Conservation (phyloP, 2,888 invertebrate genomes). For the Meandrusa payeni region DNA sequence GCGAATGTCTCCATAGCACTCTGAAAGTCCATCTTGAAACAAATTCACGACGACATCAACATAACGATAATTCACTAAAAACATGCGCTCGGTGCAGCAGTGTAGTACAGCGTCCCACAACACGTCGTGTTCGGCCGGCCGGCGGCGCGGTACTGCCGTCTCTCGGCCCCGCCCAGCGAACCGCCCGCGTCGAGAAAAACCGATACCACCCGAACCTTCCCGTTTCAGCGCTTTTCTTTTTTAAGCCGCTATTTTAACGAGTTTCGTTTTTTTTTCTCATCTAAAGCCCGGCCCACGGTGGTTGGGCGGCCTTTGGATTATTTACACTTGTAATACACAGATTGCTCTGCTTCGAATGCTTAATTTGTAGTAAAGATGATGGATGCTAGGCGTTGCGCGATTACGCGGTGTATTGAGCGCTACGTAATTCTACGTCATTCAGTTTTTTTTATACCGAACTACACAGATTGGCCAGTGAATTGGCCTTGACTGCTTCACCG, state of each 20-base stretch:
- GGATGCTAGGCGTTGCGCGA: conserved; percentile 49
- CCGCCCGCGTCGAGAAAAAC: conserved; percentile 76
- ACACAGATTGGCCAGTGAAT: too few species aligned
- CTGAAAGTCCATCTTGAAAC: conserved; percentile 94
- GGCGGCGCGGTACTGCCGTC: conserved; percentile 83
- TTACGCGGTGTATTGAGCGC: conserved; percentile 44
- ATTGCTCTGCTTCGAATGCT: conserved; percentile 56
- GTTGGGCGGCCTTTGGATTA: conserved; percentile 77
- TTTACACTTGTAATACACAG: conserved; percentile 80
- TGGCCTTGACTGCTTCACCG: too few species aligned
- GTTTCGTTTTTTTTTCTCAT: conserved; percentile 58
- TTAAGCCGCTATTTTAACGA: conserved; percentile 80
- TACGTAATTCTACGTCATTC: conserved; percentile 36
- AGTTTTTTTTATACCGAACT: conserved; percentile 13
- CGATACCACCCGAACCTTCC: conserved; percentile 77
- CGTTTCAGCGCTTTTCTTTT: conserved; percentile 81
- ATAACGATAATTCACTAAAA: conserved; percentile 71
- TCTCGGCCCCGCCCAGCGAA: conserved; percentile 73
- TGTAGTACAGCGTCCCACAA: conserved; percentile 36
- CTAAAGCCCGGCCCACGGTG: conserved; percentile 75
- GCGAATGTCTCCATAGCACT: conserved; percentile 99
- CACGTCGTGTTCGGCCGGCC: conserved; percentile 79
- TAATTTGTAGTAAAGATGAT: conserved; percentile 62
- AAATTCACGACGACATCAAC: conserved; percentile 73
- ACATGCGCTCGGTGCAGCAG: conserved; percentile 57